Evolutionary conservation across 2,113 vertebrate genomes (phyloP), one percentile per base, ranked within the genome.

Genomic region (Gambusia affinis): DNA sequence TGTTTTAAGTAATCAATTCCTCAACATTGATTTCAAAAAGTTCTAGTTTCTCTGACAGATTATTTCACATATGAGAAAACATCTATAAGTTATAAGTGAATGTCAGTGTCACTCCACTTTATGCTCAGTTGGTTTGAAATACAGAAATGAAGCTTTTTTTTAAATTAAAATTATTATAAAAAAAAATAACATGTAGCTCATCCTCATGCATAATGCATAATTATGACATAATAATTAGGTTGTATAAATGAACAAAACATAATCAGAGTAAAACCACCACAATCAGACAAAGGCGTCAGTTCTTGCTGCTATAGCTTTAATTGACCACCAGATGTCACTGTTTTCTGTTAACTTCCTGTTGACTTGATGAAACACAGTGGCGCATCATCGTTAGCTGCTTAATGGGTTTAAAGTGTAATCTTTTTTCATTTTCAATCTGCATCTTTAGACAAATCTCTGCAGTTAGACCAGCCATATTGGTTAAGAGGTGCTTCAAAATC

Each of bases 351-450:
- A 47, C 51, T 11, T 57, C 51, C 51, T 8, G 8, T 8, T 57
- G 19, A 57, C 51, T 57, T 57, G 24, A 57, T 24, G 17, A n/a
- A 57, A 24, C 22, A 57, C 19, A 57, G 24, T 8, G 7, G 6
- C 8, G 15, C 47, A 54, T 51, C 47, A 51, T 8, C 19, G 19
- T 17, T 51, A 51, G 19, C 39, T 42, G 39, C 17, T 19, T 67
- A 1, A 60, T 85, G 19, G 22, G n/a, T 44, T 51, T 76, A 27
- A 83, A 72, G 67, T 69, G 69, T 27, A 69, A 69, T 44, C 33
- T 42, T 64, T 24, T 42, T 35, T 69, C 39, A 37, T 51, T 70
- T 79, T 64, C 27, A 73, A 30, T 29, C 68, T 27, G 28, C 28
- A 64, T 62, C 65, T 75, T 71, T 71, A 76, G 39, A 76, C 66